Base-by-base conservation (phyloP, 2,888 invertebrate genomes). In the Agonum fuliginosum region DNA sequence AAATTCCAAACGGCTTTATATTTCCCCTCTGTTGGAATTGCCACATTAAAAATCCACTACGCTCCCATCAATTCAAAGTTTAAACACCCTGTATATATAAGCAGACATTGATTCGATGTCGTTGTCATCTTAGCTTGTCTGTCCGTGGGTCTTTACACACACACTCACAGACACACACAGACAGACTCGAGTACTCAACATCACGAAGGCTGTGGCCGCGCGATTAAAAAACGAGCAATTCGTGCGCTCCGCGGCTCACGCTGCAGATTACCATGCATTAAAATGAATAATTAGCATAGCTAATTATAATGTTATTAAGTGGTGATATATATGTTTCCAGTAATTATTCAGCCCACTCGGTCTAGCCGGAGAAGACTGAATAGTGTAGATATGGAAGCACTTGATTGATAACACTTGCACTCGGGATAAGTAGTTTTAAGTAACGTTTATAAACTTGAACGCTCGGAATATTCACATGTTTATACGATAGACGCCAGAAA, bases 251-350 rank as follows among this genome's bases (percentile, higher is more conserved):
- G 75, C 48, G 65, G 65, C 46, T 51, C 24, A 24, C 43, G 30
- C 27, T 62, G 70, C 77, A 77, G 77, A 77, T 77, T 77, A 77
- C 77, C 77, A 77, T 77, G 77, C 77, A 77, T 77, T 77, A 77
- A 77, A 77, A 77, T 77, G 69, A 77, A 77, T 77, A 77, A 77
- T 77, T 77, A 77, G 77, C 77, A 77, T 77, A 77, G 70, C 77
- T 77, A 77, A 77, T 77, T 77, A 77, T 77, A 77, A 77, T 77
- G 77, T 77, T 77, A 77, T 77, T 77, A 77, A 77, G 77, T 77
- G 77, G 77, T 77, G 77, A 77, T 77, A 77, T 77, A 77, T 77
- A 77, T 77, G 77, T 77, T 77, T 77, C 77, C 70, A 77, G 77
- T 77, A 77, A 77, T 77, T 77, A 77, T 77, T 69, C 77, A 54